Conservation (phyloP, 1,140 invertebrate genomes). For the Cyrtorhinus lividipennis region DNA sequence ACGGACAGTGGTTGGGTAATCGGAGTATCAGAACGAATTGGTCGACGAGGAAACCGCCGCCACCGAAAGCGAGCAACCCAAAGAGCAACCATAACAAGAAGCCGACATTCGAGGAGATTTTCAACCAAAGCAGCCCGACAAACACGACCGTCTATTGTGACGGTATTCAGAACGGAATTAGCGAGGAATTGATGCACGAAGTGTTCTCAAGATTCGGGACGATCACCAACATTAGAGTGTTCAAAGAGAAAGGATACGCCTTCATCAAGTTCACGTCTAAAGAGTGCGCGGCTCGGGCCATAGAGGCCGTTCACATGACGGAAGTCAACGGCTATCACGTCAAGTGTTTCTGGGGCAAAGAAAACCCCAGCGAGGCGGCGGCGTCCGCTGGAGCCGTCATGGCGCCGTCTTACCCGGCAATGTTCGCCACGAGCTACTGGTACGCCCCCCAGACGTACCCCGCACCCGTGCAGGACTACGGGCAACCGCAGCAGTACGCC, state of each 20-base stretch:
- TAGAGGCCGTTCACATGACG: constrained; percentile 90
- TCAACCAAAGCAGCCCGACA: constrained; percentile 92
- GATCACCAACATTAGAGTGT: constrained; percentile 94
- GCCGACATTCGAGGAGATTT: constrained; percentile 61
- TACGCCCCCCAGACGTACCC: background rate
- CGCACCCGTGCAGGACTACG: background rate
- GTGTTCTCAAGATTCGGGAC: constrained; percentile 87
- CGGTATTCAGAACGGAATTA: constrained; percentile 82
- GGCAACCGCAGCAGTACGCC: background rate
- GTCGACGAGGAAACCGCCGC: constrained; percentile 94
- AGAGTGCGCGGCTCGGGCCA: constrained; percentile 91
- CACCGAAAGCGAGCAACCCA: constrained; percentile 40
- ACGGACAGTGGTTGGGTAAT: constrained; percentile 96
- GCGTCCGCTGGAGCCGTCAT: background rate
- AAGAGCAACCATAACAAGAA: constrained; percentile 34
- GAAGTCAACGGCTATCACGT: constrained; percentile 92
- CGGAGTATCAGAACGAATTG: constrained; percentile 98
- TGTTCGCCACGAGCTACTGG: background rate
- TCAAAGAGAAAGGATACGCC: constrained; percentile 98
- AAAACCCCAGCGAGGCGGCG: constrained; percentile 29
- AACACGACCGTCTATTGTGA: constrained; percentile 99
- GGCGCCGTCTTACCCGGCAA: background rate
- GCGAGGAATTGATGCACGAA: constrained; percentile 91
- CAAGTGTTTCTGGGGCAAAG: constrained; percentile 99
- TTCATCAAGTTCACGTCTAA: constrained; percentile 98